Conservation (phyloP, 2,113 vertebrate genomes). For the Hippoglossus stenolepis region DNA sequence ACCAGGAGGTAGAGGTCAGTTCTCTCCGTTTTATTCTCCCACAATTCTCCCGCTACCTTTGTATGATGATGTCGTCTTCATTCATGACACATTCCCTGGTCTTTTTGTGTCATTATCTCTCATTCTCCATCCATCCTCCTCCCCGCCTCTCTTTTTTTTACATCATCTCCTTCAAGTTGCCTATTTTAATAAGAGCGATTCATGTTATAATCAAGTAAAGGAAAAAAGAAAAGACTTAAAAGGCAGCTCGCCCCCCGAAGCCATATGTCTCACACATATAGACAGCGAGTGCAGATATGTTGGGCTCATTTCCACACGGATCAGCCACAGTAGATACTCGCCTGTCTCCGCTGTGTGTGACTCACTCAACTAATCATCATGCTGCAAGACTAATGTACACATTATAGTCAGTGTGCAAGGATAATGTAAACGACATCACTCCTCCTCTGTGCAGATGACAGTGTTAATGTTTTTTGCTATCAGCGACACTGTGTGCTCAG, state of each 20-base stretch:
- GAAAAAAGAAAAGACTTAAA: constrained; percentile 39
- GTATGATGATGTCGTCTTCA: constrained; percentile 19
- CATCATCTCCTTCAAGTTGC: constrained; percentile 36
- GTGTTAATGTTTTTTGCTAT: constrained; percentile 12
- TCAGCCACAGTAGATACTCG: constrained; percentile 18
- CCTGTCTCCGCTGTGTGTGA: constrained; percentile 37
- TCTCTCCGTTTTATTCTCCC: constrained; percentile 49
- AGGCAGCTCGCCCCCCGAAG: constrained; percentile 14
- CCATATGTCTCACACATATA: constrained; percentile 57
- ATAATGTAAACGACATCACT: constrained; percentile 44
- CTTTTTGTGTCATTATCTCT: constrained; percentile 39
- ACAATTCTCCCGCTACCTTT: constrained; percentile 49
- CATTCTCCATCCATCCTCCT: constrained; percentile 22
- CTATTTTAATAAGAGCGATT: constrained; percentile 65
- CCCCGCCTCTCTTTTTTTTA: not conserved
- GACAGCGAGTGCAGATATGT: constrained; percentile 34
- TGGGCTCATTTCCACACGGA: constrained; percentile 61
- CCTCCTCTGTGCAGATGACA: constrained; percentile 25
- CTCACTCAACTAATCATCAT: constrained; percentile 60
- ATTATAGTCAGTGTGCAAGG: constrained; percentile 49
- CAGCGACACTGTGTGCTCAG: constrained; percentile 6
- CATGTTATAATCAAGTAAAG: constrained; percentile 63
- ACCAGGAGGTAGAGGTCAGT: constrained; percentile 89
- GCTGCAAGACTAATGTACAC: constrained; percentile 42
- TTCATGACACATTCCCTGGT: constrained; percentile 44